Base-by-base conservation (phyloP, 1,140 invertebrate species). In the Drosophila watanabei region DNA sequence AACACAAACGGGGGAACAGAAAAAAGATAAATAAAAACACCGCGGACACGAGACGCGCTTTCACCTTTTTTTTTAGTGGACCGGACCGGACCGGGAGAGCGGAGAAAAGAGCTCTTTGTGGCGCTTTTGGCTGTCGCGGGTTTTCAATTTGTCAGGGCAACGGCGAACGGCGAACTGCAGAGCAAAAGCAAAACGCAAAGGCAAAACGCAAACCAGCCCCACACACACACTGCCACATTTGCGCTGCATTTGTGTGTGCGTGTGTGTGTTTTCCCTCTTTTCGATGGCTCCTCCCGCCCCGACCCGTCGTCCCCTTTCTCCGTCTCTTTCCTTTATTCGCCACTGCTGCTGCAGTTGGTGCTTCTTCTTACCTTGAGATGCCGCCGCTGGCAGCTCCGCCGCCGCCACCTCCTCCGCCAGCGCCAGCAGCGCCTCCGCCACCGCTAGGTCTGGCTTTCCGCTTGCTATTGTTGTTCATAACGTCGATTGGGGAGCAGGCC, bases 391-490 rank as follows among this genome's bases (percentile, higher is more conserved):
- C 73, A 79, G 54, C 54, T 39, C 54, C 69, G 65, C 69, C 60
- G 24, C 71, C 71, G 24, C 70, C 71, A 28, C 72, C 72, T 39
- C 75, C 78, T 52, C 78, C 58, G n/a, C 35, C 28, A 32, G 81
- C 68, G 66, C 78, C 66, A 59, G 46, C 41, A 13, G 51, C 51
- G 33, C 72, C 73, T 39, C 78, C 75, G 51, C 80, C 80, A 61
- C 80, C 82, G 32, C 85, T 89, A 68, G 91, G 91, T 82, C 91
- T 91, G 88, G 89, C 91, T 91, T 92, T 92, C 61, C 91, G 91
- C 86, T 92, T 92, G 73, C 85, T 92, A 85, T 88, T 88, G 84
- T 86, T 92, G 76, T 92, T 92, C 82, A 86, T 92, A 79, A 75
- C 80, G 68, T 77, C 52, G 64, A 80, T 86, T 63, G 64, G 81